These are phyloP conservation scores for Eupeodes luniger DNA, from an alignment of 2,888 invertebrate genomes.

Conservation along the genomic window DNA sequence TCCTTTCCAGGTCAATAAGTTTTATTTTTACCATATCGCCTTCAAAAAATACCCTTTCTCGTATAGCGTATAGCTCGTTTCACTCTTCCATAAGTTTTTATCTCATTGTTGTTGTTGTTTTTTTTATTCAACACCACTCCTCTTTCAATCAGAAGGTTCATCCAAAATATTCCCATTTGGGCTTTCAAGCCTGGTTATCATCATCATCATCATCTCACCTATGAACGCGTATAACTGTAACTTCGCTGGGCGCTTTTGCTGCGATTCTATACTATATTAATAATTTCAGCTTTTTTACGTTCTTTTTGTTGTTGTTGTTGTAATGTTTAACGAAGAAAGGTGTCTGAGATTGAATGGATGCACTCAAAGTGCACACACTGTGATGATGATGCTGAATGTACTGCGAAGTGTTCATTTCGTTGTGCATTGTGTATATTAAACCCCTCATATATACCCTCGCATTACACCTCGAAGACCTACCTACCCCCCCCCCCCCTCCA, in stretches of 20 bases:
- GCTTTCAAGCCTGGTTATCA: conserved; percentile 38
- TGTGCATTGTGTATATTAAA: conserved; percentile 41
- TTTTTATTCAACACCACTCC: background rate
- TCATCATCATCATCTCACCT: conserved; percentile 33
- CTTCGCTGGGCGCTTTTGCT: background rate
- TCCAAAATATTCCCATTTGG: conserved; percentile 55
- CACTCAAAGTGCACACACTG: conserved; percentile 64
- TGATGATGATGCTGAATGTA: background rate
- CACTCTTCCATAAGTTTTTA: conserved; percentile 60
- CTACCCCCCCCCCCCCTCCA: no score
- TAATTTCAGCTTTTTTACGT: conserved; percentile 25
- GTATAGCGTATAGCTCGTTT: conserved; percentile 29
- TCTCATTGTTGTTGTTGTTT: conserved; percentile 41
- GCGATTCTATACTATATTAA: conserved; percentile 46
- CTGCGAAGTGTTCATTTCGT: conserved; percentile 32
- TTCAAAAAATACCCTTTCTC: background rate
- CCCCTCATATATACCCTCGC: background rate
- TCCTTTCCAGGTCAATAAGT: conserved; percentile 21
- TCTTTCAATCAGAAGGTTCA: conserved; percentile 10
- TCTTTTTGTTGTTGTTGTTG: background rate
- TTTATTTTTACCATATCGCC: background rate
- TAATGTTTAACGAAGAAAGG: conserved; percentile 48
- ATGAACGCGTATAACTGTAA: conserved; percentile 33
- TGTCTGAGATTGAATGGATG: conserved; percentile 73
- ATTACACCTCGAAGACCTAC: background rate